Base-by-base conservation (phyloP, 1,140 invertebrate genomes). In the Drosophila malerkotliana region DNA sequence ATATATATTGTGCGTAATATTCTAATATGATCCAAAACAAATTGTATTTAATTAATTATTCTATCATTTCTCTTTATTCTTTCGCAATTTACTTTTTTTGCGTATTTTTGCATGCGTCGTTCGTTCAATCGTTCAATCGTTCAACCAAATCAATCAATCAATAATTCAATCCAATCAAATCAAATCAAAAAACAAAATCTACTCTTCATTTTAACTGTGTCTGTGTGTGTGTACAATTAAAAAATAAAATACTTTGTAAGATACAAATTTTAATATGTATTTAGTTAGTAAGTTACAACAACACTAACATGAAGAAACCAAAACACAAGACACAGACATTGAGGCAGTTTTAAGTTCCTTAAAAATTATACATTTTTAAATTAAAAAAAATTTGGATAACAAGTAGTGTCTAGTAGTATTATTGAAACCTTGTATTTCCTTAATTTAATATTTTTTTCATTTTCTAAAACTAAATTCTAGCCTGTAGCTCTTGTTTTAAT, bases 121-220 rank as follows among this genome's bases (percentile, higher is more conserved):
- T 87, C 82, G 77, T 82, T 77, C 26, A 28, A 28, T 5, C 78
- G 75, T 78, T 80, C 76, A 57, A 79, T 64, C 78, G 61, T 77
- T 77, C 63, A 54, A 76, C 61, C 61, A 41, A 41, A 15, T 77
- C 63, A 54, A 76, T 55, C 61, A 44, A 44, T 44, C 39, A 44
- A 44, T 44, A 44, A 44, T 44, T 15, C 39, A 68, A 68, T 51
- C 45, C 63, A 48, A 47, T 45, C 60, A 53, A 63, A 68, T 51
- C 45, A 69, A 48, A 47, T 45, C 60, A 53, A 63, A 28, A 28
- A 28, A 26, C 57, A 75, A 76, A 76, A 60, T 74, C 69, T 74
- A 60, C 73, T 75, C 78, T 80, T 84, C 82, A 85, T 85, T 85
- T 85, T 85, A 44, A 84, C 82, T 85, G 82, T 85, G 82, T 87